Evolutionary conservation across 2,113 vertebrate species (phyloP).

Genomic region (Hucho hucho): DNA sequence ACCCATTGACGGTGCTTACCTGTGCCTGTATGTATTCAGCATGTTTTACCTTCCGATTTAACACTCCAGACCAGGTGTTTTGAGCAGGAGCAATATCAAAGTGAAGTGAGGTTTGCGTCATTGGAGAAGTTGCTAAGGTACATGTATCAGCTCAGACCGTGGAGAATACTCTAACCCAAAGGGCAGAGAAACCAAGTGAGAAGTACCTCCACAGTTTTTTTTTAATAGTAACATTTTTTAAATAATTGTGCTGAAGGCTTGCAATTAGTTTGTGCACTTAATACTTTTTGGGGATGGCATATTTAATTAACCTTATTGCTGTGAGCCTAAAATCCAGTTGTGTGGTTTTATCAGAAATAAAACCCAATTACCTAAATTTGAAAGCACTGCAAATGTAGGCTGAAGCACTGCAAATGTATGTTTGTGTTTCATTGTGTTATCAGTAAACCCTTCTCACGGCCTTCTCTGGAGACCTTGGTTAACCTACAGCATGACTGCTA

Average conservation of each 20-base stretch:
- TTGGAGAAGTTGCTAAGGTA: not conserved
- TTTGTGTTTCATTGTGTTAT: not conserved
- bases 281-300: constrained; percentile 58
- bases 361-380: not conserved
- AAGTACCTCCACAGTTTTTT: constrained; percentile 49
- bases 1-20: too few species aligned
- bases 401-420: not conserved
- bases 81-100: too few species aligned
- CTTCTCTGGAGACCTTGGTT: not conserved
- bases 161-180: not conserved
- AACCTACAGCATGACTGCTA: not conserved
- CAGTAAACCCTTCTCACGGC: not conserved
- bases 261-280: constrained; percentile 60
- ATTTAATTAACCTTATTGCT: constrained; percentile 48
- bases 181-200: constrained; percentile 44
- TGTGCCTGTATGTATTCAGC: too few species aligned
- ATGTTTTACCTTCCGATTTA: too few species aligned
- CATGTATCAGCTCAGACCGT: not conserved
- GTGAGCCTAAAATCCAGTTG: constrained; percentile 35
- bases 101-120: too few species aligned
- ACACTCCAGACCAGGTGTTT: too few species aligned
- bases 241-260: constrained; percentile 52
- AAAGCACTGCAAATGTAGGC: not conserved
- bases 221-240: constrained; percentile 31
- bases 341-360: constrained; percentile 10